Percentiles rank a stretch among this genome's conserved stretches.
Evolutionary conservation across 2,113 vertebrate genomes (phyloP).

Genomic region (Hippolais icterina): DNA sequence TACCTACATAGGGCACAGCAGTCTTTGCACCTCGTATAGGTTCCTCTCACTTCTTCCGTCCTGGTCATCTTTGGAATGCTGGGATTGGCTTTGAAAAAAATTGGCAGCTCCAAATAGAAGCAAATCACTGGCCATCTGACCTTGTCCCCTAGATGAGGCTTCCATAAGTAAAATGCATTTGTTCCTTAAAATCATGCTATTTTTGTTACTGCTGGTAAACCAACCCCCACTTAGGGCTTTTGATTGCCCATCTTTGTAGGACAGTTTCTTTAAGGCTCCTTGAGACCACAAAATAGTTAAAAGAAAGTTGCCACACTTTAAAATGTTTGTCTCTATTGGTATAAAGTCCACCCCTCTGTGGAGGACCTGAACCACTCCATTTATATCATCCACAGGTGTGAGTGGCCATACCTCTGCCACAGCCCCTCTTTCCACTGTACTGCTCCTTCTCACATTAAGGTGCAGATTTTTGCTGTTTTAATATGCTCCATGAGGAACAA

Average conservation of each 20-base stretch:
- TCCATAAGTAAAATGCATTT: neutral
- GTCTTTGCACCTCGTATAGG: neutral
- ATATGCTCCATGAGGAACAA: neutral
- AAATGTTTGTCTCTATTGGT: neutral
- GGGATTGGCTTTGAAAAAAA: neutral
- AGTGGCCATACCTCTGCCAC: neutral
- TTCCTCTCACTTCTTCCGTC: neutral
- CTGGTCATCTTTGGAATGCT: neutral
- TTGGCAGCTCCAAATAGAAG: neutral
- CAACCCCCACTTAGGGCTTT: neutral
- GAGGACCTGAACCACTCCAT: neutral
- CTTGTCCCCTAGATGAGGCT: neutral
- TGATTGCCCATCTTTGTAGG: neutral
- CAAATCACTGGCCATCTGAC: neutral
- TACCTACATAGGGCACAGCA: neutral
- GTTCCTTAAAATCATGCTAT: neutral
- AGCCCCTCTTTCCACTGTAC: neutral
- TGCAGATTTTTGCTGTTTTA: constrained; percentile 1
- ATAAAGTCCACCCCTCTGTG: neutral
- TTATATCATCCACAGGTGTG: neutral
- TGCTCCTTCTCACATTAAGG: neutral
- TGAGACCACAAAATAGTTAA: neutral
- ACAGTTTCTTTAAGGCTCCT: neutral
- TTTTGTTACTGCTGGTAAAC: neutral
- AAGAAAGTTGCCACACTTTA: neutral